Conservation (phyloP, 2,113 vertebrate genomes). For the Mastomys natalensis region DNA sequence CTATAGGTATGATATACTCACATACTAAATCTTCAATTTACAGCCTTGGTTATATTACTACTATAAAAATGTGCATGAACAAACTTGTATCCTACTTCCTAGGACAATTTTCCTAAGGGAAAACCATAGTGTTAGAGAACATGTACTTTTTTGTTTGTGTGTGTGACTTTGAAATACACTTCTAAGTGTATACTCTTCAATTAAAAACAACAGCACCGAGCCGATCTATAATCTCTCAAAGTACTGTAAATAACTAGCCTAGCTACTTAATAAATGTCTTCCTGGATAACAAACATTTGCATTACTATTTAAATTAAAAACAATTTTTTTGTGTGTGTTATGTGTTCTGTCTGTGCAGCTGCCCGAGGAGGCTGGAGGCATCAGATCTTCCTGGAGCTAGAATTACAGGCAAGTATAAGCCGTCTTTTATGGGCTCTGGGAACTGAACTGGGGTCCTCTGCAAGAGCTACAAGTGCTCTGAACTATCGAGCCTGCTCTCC, state of each 20-base stretch:
- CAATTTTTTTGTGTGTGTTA: too few species aligned
- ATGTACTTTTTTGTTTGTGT: not conserved
- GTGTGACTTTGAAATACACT: not conserved
- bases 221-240: not conserved
- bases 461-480: not conserved
- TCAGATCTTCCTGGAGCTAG: not conserved
- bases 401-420: not conserved
- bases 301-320: not conserved
- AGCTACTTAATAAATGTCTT: slow-evolving; percentile 4
- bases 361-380: not conserved
- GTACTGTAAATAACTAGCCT: not conserved
- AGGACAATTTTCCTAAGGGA: not conserved
- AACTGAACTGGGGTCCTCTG: not conserved
- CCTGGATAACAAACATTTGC: not conserved
- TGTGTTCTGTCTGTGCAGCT: not conserved
- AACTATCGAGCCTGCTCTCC: not conserved
- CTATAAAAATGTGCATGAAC: not conserved
- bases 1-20: not conserved
- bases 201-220: not conserved
- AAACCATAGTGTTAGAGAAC: not conserved
- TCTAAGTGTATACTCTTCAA: not conserved
- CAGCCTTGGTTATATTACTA: not conserved
- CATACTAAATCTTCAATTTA: not conserved
- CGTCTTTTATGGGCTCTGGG: not conserved
- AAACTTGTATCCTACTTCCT: slow-evolving; percentile 42